Evolutionary conservation across 2,113 vertebrate species (phyloP).

Genomic region (Grammomys dolichurus): DNA sequence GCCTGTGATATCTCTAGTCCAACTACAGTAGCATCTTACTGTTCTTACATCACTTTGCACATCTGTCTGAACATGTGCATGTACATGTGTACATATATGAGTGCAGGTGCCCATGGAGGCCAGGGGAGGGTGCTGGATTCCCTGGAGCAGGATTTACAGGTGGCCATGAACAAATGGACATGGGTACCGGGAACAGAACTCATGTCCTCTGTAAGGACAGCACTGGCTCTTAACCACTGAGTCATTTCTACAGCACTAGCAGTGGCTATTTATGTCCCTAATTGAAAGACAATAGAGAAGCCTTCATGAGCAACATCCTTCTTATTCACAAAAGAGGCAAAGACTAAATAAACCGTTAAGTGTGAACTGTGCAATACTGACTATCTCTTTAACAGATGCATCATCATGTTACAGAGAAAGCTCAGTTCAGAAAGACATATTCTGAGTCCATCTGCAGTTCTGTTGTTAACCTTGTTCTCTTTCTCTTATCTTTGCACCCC

Average conservation of each 20-base stretch:
- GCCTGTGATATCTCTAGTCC: too few relatives aligned
- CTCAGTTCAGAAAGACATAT: neutral
- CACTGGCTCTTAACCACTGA: neutral
- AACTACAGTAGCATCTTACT: neutral
- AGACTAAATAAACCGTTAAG: neutral
- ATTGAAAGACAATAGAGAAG: slow-evolving; percentile 5
- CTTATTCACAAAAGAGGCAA: neutral
- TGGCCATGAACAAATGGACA: neutral
- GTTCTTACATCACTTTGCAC: neutral
- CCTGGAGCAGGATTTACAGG: neutral
- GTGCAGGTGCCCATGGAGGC: neutral
- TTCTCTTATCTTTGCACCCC: neutral
- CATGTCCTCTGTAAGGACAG: neutral
- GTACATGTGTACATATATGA: neutral
- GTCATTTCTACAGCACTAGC: neutral
- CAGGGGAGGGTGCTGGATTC: neutral
- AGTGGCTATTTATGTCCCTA: neutral
- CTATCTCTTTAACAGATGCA: neutral
- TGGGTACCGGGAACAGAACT: neutral
- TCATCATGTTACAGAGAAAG: neutral
- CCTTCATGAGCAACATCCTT: neutral
- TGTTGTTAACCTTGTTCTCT: neutral
- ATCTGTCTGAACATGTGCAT: neutral
- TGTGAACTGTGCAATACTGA: neutral
- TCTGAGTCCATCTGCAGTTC: neutral